A percentile compares a stretch with the other conserved stretches of the same genome.
These are phyloP conservation scores for Junonia oenone DNA, from an alignment of 2,888 invertebrate genomes.

Conservation along the genomic window DNA sequence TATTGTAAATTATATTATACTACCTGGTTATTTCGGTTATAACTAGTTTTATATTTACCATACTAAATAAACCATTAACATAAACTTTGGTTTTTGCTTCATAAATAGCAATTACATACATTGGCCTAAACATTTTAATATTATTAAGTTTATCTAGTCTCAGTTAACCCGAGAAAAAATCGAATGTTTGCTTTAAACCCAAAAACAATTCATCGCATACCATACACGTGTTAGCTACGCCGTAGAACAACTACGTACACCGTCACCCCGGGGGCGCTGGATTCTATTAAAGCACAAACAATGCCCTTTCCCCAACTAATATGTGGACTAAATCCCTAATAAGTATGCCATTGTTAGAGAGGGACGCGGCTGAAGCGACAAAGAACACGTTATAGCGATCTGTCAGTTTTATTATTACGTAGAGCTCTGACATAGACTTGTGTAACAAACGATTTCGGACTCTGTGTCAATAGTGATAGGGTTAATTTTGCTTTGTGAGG, in stretches of 20 bases:
- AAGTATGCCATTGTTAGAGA: conserved; percentile 80
- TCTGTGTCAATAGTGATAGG: conserved; percentile 18
- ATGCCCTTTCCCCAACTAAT: conserved; percentile 78
- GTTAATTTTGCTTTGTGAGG: conserved; percentile 31
- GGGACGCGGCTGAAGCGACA: conserved; percentile 74
- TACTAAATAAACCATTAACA: too few species aligned
- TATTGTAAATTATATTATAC: too few species aligned
- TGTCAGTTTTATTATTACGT: conserved; percentile 42
- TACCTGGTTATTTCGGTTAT: too few species aligned
- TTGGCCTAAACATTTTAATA: too few species aligned
- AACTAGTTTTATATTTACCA: too few species aligned
- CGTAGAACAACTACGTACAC: conserved; percentile 43
- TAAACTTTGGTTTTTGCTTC: too few species aligned
- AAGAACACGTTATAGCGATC: conserved; percentile 79
- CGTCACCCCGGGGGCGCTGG: conserved; percentile 69
- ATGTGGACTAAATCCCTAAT: conserved; percentile 80
- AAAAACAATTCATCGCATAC: conserved; percentile 50
- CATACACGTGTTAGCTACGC: conserved; percentile 39
- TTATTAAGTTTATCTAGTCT: neutral
- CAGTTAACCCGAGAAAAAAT: neutral
- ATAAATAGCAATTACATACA: too few species aligned
- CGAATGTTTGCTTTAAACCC: conserved; percentile 8
- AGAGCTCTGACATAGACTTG: conserved; percentile 20
- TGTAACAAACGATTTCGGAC: conserved; percentile 29
- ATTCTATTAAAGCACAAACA: conserved; percentile 79